Evolutionary conservation across 2,797 vertebrate genomes (phyloP), one percentile per base, ranked within the genome.

Genomic region (Delichon dasypus): DNA sequence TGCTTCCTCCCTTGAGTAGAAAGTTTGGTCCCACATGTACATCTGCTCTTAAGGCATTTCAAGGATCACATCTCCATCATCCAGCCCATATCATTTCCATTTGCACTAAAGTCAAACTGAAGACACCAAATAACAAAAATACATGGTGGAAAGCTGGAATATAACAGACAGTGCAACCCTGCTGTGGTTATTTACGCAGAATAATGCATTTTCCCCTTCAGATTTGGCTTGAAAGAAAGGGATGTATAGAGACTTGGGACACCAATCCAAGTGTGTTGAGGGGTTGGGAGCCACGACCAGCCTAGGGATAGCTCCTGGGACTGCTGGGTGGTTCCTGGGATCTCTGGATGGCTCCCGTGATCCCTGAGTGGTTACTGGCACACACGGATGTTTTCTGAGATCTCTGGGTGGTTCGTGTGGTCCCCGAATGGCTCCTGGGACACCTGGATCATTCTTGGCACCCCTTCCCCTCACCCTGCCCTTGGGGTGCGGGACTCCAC

Each of bases 251-350:
- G 30, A 27, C 11, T 30, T 9, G 19, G 20, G 38, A 29, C 29
- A 30, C 5, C 0, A 0, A 16, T 23, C 17, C 1, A 16, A 15
- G 27, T 2, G 1, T 1, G 1, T 15, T 0, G 13, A 74, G 20
- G 32, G 30, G 13, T 12, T 65, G 38, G 36, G n/a, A 78, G 36
- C 16, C 14, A 16, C 1, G 0, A 2, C 19, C 26, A 32, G 27
- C 20, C 36, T 13, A 12, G 0, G 0, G 20, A 14, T 6, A 25
- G 8, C 18, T 74, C 5, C 29, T 74, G 47, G 25, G 14, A 53
- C 3, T 1, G 1, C 23, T 45, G 10, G 10, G 4, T 42, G 12
- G 12, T 6, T 84, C 5, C 29, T 68, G 34, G 7, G 15, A n/a
- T 7, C 40, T 16, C 27, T 58, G 53, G 34, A 9, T 44, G 25